Evolutionary conservation across 2,797 vertebrate species (phyloP), one percentile per base, ranked within the genome.

Genomic region (Aratinga solstitialis): DNA sequence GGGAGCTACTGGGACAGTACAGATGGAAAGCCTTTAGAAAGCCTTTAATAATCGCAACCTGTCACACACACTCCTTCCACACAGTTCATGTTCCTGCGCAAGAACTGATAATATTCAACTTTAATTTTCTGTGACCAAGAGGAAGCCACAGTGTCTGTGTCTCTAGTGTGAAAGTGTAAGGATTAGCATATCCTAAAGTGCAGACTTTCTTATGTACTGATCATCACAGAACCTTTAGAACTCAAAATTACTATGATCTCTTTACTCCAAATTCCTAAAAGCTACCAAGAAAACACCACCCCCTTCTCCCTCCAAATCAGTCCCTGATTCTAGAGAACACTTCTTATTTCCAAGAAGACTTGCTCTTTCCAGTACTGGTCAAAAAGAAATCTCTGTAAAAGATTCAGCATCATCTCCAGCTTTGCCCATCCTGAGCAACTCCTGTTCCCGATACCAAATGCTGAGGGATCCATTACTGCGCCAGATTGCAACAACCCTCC

Each of bases 201-300:
- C 11, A 84, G 23, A 54, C 81, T 80, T 79, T 75, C 38, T 58
- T 29, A 65, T 0, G 50, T 48, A 54, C 38, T 72, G 50, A 66
- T 47, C 36, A 62, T 29, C 7, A 17, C 36, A 66, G 23, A 17
- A 36, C 8, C 38, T 42, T 68, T 1, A 61, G 23, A 94, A 76
- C 38, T 89, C 24, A 13, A 48, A 84, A 77, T 53, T 71, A 79
- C 36, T 23, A 10, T 30, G 27, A 73, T 22, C 21, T 42, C 42
- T 22, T 91, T 81, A 62, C 38, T 91, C n/a, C 16, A 58, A 80
- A 81, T 78, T 90, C 50, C 27, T 65, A 78, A 65, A 56, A 91
- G 40, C 8, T 4, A 27, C 20, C 34, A 68, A 50, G 27, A 88
- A 87, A 89, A 84, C 14, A 53, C 5, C 32, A 56, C 11, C 7